Evolutionary conservation across 2,888 invertebrate genomes (phyloP).

Genomic region (Chloroclysta siterata): DNA sequence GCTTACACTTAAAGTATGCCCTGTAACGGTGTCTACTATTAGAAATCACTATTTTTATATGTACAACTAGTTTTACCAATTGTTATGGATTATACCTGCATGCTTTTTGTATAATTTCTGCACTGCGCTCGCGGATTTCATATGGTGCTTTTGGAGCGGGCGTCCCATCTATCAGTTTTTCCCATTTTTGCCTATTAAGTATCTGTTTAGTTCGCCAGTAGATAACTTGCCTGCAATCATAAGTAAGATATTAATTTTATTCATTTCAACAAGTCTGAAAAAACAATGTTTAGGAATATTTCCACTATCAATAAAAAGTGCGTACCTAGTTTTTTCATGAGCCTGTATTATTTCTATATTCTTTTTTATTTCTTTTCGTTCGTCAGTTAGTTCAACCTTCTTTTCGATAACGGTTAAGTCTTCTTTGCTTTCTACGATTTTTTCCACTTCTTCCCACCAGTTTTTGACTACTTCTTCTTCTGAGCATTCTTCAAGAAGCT

Average conservation of each 20-base stretch:
- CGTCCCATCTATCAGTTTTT: constrained; percentile 58
- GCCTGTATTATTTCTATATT: constrained; percentile 61
- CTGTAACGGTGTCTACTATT: constrained; percentile 47
- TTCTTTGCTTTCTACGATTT: constrained; percentile 21
- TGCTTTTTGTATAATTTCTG: constrained; percentile 60
- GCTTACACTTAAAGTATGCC: constrained; percentile 62
- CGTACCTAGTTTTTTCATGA: constrained; percentile 66
- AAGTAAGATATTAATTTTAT: too few species aligned
- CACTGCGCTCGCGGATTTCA: constrained; percentile 56
- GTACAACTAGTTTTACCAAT: not conserved
- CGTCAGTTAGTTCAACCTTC: constrained; percentile 53
- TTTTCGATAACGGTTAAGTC: constrained; percentile 30
- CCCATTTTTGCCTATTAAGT: constrained; percentile 59
- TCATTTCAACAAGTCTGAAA: too few species aligned
- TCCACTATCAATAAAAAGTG: too few species aligned
- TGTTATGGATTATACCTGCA: constrained; percentile 52
- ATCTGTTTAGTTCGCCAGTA: constrained; percentile 37
- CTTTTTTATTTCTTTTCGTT: constrained; percentile 48
- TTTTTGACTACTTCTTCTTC: constrained; percentile 30
- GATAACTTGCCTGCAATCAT: constrained; percentile 55
- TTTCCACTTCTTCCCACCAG: constrained; percentile 54
- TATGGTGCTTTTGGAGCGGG: constrained; percentile 51
- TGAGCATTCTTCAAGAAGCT: constrained; percentile 10
- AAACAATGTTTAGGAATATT: too few species aligned
- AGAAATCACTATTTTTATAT: not conserved